Evolutionary conservation across 2,888 invertebrate genomes (phyloP), one percentile per base, ranked within the genome.

Genomic region (Xestoiulus laeticollis): DNA sequence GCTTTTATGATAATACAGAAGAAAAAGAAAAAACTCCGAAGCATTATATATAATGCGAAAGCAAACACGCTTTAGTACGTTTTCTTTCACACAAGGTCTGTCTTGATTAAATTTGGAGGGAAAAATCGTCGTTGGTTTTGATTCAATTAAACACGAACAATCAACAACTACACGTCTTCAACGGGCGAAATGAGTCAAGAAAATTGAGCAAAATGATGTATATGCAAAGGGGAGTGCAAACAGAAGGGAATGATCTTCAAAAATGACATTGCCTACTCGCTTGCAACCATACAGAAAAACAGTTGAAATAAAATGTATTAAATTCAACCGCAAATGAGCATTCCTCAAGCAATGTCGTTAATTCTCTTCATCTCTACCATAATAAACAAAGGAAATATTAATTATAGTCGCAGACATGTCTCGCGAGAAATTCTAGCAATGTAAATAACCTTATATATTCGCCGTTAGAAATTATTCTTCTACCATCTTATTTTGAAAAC

Each of bases 61-160:
- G 59, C 59, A 68, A 68, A 68, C 22, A 68, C 59, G 59, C 59
- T 22, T 68, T 68, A 68, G 59, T 22, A 48, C n/a, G 16, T n/a
- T 84, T 84, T 84, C 32, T 84, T 84, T 84, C 84, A 84, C 84
- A 32, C 33, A 32, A 33, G 32, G 84, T 5, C 30, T 84, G 84
- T 10, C 84, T 84, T 22, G 38, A 84, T 84, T 84, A 84, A 84
- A 84, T 84, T 38, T 12, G 19, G 16, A 84, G 38, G 33, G 84
- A 33, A 22, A 84, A 68, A 68, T 6, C n/a, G n/a, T 59, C 84
- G n/a, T 38, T 16, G 19, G n/a, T 14, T 32, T 84, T 84, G 84
- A 84, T 84, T 84, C 84, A 84, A 84, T 84, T 84, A 84, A 84
- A 84, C 84, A 30, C 19, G 84, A 84, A 84, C 33, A 38, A 38